Percentiles rank a stretch among this genome's conserved stretches.
These are phyloP conservation scores for Hippocampus kuda DNA, from an alignment of 2,797 vertebrate species.

Conservation along the genomic window DNA sequence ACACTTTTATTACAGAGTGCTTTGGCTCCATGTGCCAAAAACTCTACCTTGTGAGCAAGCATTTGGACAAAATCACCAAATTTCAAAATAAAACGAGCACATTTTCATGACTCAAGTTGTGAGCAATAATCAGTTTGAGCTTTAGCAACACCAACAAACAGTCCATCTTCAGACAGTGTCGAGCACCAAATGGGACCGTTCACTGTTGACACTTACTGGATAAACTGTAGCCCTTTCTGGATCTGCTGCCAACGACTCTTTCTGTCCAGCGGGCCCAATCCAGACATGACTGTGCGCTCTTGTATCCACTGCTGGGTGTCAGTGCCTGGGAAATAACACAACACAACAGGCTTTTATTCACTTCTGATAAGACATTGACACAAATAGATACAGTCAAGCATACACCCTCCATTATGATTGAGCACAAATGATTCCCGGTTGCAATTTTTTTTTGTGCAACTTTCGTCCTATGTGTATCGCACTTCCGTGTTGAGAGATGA, in stretches of 20 bases:
- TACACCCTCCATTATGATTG: not conserved
- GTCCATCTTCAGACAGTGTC: not conserved
- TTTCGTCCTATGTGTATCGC: not conserved
- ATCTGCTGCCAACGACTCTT: constrained; percentile 86
- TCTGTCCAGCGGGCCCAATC: constrained; percentile 78
- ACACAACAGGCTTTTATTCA: not conserved
- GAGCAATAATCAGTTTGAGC: not conserved
- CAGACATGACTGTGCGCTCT: constrained; percentile 79
- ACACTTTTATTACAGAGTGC: too few species aligned
- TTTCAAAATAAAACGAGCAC: not conserved
- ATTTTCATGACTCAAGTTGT: not conserved
- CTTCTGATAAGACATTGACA: not conserved
- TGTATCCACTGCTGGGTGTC: constrained; percentile 51
- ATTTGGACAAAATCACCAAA: too few species aligned
- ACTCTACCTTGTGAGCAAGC: too few species aligned
- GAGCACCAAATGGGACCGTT: not conserved
- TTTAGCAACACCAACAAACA: not conserved
- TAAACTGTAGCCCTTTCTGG: constrained; percentile 89
- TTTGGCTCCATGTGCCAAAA: too few species aligned
- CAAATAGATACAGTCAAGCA: not conserved
- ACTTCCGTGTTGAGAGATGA: constrained; percentile 41
- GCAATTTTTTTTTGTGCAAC: not conserved
- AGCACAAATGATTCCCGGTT: not conserved
- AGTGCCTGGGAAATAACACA: constrained; percentile 62
- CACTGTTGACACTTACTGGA: constrained; percentile 74